Percentiles rank a stretch among this genome's conserved stretches.
Conservation (phyloP, 2,888 invertebrate genomes). For the Piscicola geometra region DNA sequence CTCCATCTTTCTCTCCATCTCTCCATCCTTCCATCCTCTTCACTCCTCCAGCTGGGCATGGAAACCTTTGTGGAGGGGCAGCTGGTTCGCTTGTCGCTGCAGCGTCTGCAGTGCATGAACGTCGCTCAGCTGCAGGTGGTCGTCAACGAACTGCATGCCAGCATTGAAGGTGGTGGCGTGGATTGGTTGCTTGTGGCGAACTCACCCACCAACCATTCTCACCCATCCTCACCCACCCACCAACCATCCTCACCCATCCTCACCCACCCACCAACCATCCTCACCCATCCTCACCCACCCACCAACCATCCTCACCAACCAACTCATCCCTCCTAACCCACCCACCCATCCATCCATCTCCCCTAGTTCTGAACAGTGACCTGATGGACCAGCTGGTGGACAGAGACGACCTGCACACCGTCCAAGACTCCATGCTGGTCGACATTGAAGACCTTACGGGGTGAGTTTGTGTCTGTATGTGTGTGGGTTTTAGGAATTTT, state of each 20-base stretch:
- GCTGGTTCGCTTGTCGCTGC: constrained; percentile 73
- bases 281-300: too few relatives aligned
- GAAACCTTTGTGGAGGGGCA: constrained; percentile 66
- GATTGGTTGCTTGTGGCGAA: too few relatives aligned
- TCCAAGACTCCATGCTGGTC: constrained; percentile 92
- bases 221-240: too few relatives aligned
- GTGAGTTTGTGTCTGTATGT: constrained; percentile 41
- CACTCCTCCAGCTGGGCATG: constrained; percentile 65
- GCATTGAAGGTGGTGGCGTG: constrained; percentile 75
- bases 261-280: too few relatives aligned
- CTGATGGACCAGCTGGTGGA: constrained; percentile 83
- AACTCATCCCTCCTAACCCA: too few relatives aligned
- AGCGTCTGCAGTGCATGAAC: constrained; percentile 84
- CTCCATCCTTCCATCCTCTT: not conserved
- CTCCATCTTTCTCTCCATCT: not conserved
- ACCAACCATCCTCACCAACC: too few relatives aligned
- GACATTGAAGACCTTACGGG: constrained; percentile 88
- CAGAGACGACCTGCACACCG: constrained; percentile 92
- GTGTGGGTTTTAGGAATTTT: not conserved
- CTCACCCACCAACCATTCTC: too few relatives aligned
- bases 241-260: constrained; percentile 12
- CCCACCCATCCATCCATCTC: not conserved
- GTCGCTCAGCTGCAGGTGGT: constrained; percentile 87
- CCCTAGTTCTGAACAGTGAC: constrained; percentile 73
- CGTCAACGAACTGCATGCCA: constrained; percentile 86